A percentile compares a stretch with the other conserved stretches of the same genome.
phyloP scores from a whole-genome alignment of 2,797 vertebrate genomes.

The Selene dorsalis region DNA sequence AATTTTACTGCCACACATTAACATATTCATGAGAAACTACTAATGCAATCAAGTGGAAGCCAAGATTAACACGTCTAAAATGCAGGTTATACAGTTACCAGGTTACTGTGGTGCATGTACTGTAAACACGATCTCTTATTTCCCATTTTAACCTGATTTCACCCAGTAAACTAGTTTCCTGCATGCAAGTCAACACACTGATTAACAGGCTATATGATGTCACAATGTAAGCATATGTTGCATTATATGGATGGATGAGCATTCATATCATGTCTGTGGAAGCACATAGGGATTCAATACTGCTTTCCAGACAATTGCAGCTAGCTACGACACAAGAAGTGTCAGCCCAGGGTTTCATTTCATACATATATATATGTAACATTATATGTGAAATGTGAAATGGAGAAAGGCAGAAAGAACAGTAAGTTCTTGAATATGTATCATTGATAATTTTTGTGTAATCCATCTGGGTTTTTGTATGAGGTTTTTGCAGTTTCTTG shows the following conservation, averaged over 20 bases:
- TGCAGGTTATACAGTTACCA: neutral
- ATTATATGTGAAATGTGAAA: no score
- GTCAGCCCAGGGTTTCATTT: slow-evolving; percentile 6
- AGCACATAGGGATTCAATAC: neutral
- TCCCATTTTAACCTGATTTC: slow-evolving; percentile 25
- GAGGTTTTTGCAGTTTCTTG: no score
- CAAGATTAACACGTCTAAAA: neutral
- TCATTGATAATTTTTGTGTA: no score
- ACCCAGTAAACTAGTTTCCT: slow-evolving; percentile 16
- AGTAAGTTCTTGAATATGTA: neutral
- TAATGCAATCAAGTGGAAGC: no score
- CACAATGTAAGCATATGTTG: slow-evolving; percentile 5
- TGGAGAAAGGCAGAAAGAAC: neutral
- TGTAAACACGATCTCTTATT: slow-evolving; percentile 13
- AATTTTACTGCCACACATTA: neutral
- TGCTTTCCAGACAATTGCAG: neutral
- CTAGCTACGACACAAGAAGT: neutral
- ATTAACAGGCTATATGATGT: slow-evolving; percentile 20
- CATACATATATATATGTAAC: neutral
- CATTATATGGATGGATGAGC: neutral
- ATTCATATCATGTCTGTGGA: slow-evolving; percentile 1
- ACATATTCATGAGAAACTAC: neutral
- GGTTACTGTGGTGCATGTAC: slow-evolving; percentile 11
- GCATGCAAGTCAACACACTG: slow-evolving; percentile 5
- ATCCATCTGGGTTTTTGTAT: no score